Evolutionary conservation across 2,113 vertebrate species (phyloP).

Genomic region (Nibea coibor): DNA sequence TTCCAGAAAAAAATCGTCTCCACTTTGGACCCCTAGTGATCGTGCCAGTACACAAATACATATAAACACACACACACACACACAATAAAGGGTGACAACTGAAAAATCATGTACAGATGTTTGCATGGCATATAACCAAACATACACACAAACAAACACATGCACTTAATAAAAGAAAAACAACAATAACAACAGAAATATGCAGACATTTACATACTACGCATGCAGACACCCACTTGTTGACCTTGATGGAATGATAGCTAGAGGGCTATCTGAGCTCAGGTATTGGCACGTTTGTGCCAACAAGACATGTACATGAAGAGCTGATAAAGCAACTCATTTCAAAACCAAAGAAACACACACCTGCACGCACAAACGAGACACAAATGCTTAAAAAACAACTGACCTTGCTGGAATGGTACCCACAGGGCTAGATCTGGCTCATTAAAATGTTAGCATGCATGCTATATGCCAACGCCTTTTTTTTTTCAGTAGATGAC

Average conservation of each 20-base stretch:
- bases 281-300: slow-evolving; percentile 43
- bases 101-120: background rate
- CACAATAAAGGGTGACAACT: slow-evolving; percentile 8
- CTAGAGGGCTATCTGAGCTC: slow-evolving; percentile 47
- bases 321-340: slow-evolving; percentile 21
- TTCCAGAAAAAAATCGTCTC: slow-evolving; percentile 28
- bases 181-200: slow-evolving; percentile 16
- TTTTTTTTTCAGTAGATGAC: background rate
- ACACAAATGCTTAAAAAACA: slow-evolving; percentile 18
- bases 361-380: background rate
- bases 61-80: background rate
- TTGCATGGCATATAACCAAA: background rate
- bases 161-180: background rate
- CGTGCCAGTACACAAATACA: slow-evolving; percentile 30
- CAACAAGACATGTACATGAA: slow-evolving; percentile 22
- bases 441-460: slow-evolving; percentile 46
- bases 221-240: slow-evolving; percentile 13
- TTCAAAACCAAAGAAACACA: background rate
- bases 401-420: slow-evolving; percentile 39
- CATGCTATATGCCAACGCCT: slow-evolving; percentile 24
- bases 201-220: slow-evolving; percentile 11
- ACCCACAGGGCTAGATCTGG: slow-evolving; percentile 41
- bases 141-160: slow-evolving; percentile 7
- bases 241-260: slow-evolving; percentile 43
- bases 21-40: slow-evolving; percentile 24